These are phyloP conservation scores for Enoplosus armatus DNA, from an alignment of 2,797 vertebrate genomes.

Conservation along the genomic window DNA sequence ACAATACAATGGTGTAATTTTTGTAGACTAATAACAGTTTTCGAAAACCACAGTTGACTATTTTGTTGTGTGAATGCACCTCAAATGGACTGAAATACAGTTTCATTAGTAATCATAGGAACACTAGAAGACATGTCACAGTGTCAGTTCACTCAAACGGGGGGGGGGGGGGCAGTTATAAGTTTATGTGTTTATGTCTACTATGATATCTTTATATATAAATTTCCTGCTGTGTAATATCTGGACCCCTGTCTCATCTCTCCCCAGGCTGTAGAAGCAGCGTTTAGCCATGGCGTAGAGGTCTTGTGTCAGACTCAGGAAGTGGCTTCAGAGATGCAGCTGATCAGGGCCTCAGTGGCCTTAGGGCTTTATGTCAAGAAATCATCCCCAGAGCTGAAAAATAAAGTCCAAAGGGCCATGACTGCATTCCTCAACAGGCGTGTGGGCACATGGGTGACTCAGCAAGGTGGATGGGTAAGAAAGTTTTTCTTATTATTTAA, in stretches of 20 bases:
- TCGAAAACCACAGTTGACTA: not conserved
- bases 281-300: conserved; percentile 63
- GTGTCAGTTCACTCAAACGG: not conserved
- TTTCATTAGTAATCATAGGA: not conserved
- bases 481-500: not conserved
- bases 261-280: conserved; percentile 57
- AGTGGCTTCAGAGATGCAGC: conserved; percentile 75
- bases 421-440: conserved; percentile 61
- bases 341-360: conserved; percentile 72
- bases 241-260: not conserved
- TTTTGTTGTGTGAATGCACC: not conserved
- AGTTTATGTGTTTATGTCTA: not conserved
- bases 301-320: conserved; percentile 57
- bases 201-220: not conserved
- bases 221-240: not conserved
- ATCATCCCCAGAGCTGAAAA: conserved; percentile 66
- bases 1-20: not conserved
- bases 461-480: conserved; percentile 87
- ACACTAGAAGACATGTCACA: not conserved
- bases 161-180: too few relatives aligned
- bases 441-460: conserved; percentile 68
- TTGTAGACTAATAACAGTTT: not conserved
- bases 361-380: conserved; percentile 72
- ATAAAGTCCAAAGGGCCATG: conserved; percentile 32
- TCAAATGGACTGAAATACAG: not conserved